These are phyloP conservation scores for Catharus minimus DNA, from an alignment of 2,113 vertebrate genomes.

Conservation along the genomic window DNA sequence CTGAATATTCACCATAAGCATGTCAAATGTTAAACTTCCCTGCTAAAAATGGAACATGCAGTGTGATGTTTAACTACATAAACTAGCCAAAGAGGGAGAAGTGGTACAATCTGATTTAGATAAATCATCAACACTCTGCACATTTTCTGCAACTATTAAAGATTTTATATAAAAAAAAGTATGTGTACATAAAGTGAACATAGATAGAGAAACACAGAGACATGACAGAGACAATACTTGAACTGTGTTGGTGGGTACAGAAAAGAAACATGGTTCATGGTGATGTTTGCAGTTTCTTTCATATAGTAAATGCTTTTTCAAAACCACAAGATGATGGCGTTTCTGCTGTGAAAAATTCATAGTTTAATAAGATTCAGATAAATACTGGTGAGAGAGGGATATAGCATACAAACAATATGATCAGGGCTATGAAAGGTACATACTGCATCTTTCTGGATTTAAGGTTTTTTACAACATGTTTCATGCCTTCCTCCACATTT, in stretches of 20 bases:
- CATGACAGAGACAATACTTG: not conserved
- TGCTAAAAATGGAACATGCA: not conserved
- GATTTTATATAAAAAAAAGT: not conserved
- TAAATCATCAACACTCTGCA: not conserved
- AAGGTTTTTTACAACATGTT: slow-evolving; percentile 17
- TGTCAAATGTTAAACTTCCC: not conserved
- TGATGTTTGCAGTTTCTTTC: not conserved
- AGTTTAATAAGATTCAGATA: slow-evolving; percentile 20
- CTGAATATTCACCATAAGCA: not conserved
- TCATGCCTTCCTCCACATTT: slow-evolving; percentile 44
- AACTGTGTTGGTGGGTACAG: slow-evolving; percentile 5
- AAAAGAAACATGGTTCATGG: not conserved
- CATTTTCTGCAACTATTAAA: not conserved
- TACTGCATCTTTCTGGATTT: not conserved
- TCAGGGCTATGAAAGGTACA: not conserved
- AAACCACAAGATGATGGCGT: not conserved
- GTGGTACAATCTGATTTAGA: not conserved
- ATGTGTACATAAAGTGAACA: not conserved
- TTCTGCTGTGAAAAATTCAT: not conserved
- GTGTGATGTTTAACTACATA: not conserved
- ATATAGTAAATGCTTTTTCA: not conserved
- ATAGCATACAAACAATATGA: not conserved
- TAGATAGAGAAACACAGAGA: not conserved
- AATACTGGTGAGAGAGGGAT: not conserved
- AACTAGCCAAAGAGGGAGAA: not conserved